Evolutionary conservation across 2,888 invertebrate species (phyloP), one percentile per base, ranked within the genome.

Genomic region (Loripinus fragilis): DNA sequence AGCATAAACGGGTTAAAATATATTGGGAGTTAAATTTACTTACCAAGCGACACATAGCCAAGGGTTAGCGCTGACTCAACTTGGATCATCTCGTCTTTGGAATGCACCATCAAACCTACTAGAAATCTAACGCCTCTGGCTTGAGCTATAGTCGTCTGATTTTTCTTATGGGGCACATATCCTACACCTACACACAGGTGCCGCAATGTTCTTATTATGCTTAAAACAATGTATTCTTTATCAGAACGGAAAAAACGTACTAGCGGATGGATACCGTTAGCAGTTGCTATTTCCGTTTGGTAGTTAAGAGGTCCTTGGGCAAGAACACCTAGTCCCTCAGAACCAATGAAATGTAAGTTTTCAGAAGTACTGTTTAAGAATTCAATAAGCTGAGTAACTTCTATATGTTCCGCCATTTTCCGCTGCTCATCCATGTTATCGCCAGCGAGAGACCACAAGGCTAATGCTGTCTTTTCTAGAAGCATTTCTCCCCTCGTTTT

Each of bases 401-500:
- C 92, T 76, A 93, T 93, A 52, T 88, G 88, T 55, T 86, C 86
- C 0, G 93, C 93, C 90, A 93, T 92, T 42, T 87, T 87, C 23
- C 91, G 76, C 70, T 90, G 89, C 64, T 91, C 90, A 67, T 91
- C 91, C 48, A 87, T 69, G 78, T 89, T 88, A 12, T 90, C 87
- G 2, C 93, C 93, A 5, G 93, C 93, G 33, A 93, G 79, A 8
- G 92, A 90, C 93, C 93, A 93, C 48, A 93, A 80, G 0, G 93
- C 92, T 73, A 88, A 86, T 0, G 93, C 93, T 10, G 92, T 92
- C 75, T 90, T 91, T 85, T 92, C 93, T 78, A 89, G 90, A 3
- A 91, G 79, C 20, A 78, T 81, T 45, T 87, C 85, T 8, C 85
- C 88, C 68, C 90, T 80, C 25, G 89, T 89, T 71, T 90, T 91